Conservation (phyloP, 1,140 invertebrate species). For the Antheraea mylitta region DNA sequence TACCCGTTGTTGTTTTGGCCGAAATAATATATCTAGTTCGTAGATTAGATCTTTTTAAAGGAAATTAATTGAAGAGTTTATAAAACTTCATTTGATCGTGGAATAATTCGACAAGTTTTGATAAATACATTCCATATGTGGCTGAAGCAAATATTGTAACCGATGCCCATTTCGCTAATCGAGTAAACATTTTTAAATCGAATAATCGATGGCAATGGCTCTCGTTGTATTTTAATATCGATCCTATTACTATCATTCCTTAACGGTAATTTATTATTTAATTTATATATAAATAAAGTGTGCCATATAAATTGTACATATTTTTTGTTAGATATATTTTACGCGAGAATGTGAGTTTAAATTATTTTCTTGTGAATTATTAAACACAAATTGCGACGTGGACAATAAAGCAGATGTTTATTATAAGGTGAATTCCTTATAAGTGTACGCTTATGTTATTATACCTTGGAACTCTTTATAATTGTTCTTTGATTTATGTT, state of each 20-base stretch:
- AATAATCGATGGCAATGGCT: not conserved
- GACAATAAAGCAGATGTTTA: not conserved
- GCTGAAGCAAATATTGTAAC: not conserved
- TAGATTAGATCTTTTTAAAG: conserved; percentile 30
- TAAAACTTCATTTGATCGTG: conserved; percentile 8
- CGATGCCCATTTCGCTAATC: conserved; percentile 5
- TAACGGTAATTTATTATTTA: conserved; percentile 1
- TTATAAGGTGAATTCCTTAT: not conserved
- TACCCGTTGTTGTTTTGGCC: conserved; percentile 42
- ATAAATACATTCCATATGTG: conserved; percentile 13
- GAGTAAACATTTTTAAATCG: not conserved
- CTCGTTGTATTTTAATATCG: not conserved
- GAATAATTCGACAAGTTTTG: not conserved
- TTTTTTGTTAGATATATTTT: conserved; percentile 16
- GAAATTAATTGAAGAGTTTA: conserved; percentile 8
- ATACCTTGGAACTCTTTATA: too few relatives aligned
- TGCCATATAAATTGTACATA: conserved; percentile 40
- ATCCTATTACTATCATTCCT: not conserved
- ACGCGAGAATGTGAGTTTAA: not conserved
- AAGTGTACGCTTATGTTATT: too few relatives aligned
- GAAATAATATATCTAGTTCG: conserved; percentile 37
- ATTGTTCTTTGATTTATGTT: not conserved
- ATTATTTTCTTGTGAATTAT: not conserved
- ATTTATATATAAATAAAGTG: conserved; percentile 25
- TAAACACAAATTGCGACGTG: not conserved